Evolutionary conservation across 2,797 vertebrate species (phyloP).

Genomic region (Oryzias dopingdopingensis): DNA sequence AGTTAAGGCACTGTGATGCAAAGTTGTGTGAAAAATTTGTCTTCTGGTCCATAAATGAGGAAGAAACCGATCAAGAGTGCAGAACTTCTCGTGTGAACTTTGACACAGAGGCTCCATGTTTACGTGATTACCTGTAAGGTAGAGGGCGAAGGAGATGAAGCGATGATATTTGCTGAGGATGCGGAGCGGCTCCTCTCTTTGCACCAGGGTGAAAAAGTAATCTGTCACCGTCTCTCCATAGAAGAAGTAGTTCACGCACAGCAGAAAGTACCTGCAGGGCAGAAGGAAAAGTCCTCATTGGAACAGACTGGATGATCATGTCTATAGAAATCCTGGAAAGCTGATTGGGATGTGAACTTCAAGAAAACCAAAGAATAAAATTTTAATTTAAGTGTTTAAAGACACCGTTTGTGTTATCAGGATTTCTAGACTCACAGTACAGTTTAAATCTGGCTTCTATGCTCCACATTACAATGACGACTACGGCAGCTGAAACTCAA

Average conservation of each 20-base stretch:
- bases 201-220: slow-evolving; percentile 96
- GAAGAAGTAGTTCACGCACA: slow-evolving; percentile 99
- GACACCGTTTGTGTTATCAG: background rate
- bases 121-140: slow-evolving; percentile 84
- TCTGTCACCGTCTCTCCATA: slow-evolving; percentile 97
- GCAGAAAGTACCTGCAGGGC: slow-evolving; percentile 89
- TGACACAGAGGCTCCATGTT: too few species aligned
- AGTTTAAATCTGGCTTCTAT: slow-evolving; percentile 25
- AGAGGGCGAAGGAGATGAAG: slow-evolving; percentile 96
- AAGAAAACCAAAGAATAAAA: background rate
- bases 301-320: slow-evolving; percentile 18
- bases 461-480: slow-evolving; percentile 17
- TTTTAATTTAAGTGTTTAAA: too few species aligned
- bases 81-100: too few species aligned
- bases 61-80: too few species aligned
- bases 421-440: slow-evolving; percentile 28
- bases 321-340: slow-evolving; percentile 14
- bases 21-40: too few species aligned
- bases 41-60: too few species aligned
- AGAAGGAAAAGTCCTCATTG: background rate
- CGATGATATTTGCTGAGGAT: slow-evolving; percentile 99
- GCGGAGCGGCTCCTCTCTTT: slow-evolving; percentile 92
- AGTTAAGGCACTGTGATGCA: too few species aligned
- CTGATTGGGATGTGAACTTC: background rate
- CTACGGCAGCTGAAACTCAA: slow-evolving; percentile 35